These are phyloP conservation scores for Hypanus sabinus DNA, from an alignment of 2,113 vertebrate species.

Conservation along the genomic window DNA sequence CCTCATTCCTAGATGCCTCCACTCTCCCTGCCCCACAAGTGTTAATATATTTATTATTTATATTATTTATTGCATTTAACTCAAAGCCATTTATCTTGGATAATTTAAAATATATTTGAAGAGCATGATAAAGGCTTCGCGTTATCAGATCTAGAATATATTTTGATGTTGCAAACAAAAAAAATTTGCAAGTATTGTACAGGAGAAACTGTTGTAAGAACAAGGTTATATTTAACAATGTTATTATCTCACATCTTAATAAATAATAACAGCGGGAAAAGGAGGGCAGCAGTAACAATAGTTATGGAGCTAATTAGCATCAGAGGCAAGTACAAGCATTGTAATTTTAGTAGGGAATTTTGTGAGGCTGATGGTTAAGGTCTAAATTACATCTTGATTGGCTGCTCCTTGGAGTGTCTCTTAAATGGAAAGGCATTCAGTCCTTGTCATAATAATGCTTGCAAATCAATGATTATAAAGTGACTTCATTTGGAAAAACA, in stretches of 20 bases:
- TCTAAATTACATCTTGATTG: constrained; percentile 13
- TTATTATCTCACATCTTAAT: not conserved
- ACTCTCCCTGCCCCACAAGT: not conserved
- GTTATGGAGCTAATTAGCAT: not conserved
- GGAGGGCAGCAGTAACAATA: not conserved
- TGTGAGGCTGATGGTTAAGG: constrained; percentile 8
- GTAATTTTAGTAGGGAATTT: not conserved
- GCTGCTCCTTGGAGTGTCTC: constrained; percentile 28
- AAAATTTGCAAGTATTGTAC: too few species aligned
- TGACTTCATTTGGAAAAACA: constrained; percentile 24
- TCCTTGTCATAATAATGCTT: constrained; percentile 31
- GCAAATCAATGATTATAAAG: constrained; percentile 36
- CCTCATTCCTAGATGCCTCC: not conserved
- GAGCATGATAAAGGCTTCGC: not conserved
- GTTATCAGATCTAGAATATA: not conserved
- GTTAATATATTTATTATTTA: too few species aligned
- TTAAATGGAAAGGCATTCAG: constrained; percentile 17
- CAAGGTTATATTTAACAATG: not conserved
- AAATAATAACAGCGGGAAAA: not conserved
- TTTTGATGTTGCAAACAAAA: not conserved
- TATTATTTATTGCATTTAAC: not conserved
- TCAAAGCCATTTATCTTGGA: too few species aligned
- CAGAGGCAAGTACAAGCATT: constrained; percentile 2
- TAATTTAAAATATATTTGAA: not conserved
- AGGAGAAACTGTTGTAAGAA: not conserved